Conservation (phyloP, 2,888 invertebrate genomes). For the Synanthedon vespiformis region DNA sequence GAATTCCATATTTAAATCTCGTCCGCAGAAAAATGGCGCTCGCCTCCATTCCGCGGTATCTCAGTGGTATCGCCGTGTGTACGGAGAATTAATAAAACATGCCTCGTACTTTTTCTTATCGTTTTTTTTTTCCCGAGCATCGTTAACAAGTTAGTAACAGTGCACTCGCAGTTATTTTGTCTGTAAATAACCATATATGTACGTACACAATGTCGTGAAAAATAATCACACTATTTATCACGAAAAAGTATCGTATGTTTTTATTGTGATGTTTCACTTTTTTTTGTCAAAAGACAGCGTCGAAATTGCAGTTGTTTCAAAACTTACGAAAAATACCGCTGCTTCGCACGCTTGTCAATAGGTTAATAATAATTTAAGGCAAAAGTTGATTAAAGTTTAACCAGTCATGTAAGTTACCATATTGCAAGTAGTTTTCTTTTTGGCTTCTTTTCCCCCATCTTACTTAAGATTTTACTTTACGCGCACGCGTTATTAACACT, state of each 20-base stretch:
- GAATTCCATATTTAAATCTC: constrained; percentile 72
- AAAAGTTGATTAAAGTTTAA: too few relatives aligned
- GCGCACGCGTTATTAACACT: too few relatives aligned
- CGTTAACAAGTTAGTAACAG: constrained; percentile 47
- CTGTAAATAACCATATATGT: constrained; percentile 13
- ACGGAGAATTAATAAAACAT: constrained; percentile 68
- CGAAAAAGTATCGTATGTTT: neutral
- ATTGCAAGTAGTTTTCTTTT: too few relatives aligned
- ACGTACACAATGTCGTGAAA: neutral
- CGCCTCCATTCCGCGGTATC: constrained; percentile 54
- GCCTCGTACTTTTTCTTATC: constrained; percentile 50
- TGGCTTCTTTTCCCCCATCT: too few relatives aligned
- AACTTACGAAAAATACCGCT: too few relatives aligned
- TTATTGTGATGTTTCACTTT: neutral
- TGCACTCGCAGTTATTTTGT: constrained; percentile 35
- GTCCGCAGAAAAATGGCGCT: constrained; percentile 71
- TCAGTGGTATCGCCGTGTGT: constrained; percentile 52
- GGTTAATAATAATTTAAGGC: too few relatives aligned
- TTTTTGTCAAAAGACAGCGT: constrained; percentile 11
- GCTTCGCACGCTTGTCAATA: too few relatives aligned
- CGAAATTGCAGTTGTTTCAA: too few relatives aligned
- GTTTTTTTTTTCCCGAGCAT: constrained; percentile 47
- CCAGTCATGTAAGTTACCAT: too few relatives aligned
- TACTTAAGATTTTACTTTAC: too few relatives aligned
- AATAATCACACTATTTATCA: constrained; percentile 6